phyloP scores from a whole-genome alignment of 2,888 invertebrate species.

The Dugesia japonica region DNA sequence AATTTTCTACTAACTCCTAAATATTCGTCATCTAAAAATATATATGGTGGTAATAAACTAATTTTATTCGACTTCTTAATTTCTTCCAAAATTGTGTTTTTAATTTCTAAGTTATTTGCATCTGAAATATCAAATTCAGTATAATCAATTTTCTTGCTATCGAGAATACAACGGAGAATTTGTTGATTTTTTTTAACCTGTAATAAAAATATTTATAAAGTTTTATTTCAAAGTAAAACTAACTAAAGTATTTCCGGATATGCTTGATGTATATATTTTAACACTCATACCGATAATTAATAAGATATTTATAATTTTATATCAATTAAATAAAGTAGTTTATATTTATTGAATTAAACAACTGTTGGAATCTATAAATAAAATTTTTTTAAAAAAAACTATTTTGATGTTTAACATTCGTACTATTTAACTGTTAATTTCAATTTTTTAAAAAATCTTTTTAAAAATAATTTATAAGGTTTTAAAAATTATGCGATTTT shows the following conservation, averaged over 20 bases:
- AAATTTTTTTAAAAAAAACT: too few species aligned
- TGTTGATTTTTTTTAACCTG: constrained; percentile 26
- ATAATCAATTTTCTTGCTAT: constrained; percentile 22
- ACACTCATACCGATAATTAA: background rate
- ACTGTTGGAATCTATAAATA: too few species aligned
- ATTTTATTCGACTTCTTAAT: constrained; percentile 20
- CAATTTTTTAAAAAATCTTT: too few species aligned
- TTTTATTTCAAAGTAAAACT: background rate
- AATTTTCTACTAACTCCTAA: constrained; percentile 25
- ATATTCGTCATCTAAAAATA: constrained; percentile 29
- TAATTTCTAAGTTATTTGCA: background rate
- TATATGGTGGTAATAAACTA: constrained; percentile 21
- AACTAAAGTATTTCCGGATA: background rate
- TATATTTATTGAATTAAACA: constrained; percentile 1
- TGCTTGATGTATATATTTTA: background rate
- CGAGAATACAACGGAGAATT: constrained; percentile 21
- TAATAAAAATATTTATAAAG: background rate
- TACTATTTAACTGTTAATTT: too few species aligned
- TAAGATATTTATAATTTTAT: background rate
- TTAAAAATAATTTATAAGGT: too few species aligned
- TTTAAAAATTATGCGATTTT: too few species aligned
- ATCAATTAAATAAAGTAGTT: background rate
- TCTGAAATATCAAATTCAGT: constrained; percentile 24
- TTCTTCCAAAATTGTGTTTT: constrained; percentile 12
- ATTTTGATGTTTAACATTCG: too few species aligned